Evolutionary conservation across 2,888 invertebrate genomes (phyloP).

Genomic region (Euplagia quadripunctaria): DNA sequence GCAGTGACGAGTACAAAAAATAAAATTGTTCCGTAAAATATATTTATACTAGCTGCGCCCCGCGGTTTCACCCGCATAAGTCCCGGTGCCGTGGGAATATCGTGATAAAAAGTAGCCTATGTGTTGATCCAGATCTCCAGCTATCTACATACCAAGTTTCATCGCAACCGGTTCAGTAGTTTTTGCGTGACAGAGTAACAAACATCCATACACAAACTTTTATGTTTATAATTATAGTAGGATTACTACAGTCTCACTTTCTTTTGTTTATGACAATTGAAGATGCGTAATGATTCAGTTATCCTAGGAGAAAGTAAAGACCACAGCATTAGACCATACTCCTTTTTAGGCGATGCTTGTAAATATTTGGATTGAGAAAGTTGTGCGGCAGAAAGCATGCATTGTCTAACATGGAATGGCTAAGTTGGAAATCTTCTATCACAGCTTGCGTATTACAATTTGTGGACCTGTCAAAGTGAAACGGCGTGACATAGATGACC

Average conservation of each 20-base stretch:
- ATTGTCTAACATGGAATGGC: constrained; percentile 30
- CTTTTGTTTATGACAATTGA: background rate
- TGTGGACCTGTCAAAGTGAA: constrained; percentile 15
- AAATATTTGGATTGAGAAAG: constrained; percentile 53
- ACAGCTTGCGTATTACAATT: background rate
- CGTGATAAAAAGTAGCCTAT: no score
- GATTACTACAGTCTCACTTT: background rate
- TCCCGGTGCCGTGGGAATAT: no score
- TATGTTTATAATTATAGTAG: background rate
- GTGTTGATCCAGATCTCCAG: no score
- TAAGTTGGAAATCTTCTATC: constrained; percentile 9
- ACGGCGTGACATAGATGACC: constrained; percentile 13
- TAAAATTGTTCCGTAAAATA: background rate
- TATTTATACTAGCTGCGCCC: background rate
- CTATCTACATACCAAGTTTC: no score
- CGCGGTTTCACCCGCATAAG: no score
- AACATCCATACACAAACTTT: no score
- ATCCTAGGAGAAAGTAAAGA: constrained; percentile 45
- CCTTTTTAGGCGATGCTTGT: constrained; percentile 43
- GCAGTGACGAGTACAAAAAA: background rate
- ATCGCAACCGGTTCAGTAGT: no score
- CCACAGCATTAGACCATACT: constrained; percentile 22
- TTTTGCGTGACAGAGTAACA: no score
- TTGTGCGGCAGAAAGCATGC: constrained; percentile 35
- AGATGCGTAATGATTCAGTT: constrained; percentile 38